Conservation (phyloP, 2,888 invertebrate species). For the Colostygia pectinataria region DNA sequence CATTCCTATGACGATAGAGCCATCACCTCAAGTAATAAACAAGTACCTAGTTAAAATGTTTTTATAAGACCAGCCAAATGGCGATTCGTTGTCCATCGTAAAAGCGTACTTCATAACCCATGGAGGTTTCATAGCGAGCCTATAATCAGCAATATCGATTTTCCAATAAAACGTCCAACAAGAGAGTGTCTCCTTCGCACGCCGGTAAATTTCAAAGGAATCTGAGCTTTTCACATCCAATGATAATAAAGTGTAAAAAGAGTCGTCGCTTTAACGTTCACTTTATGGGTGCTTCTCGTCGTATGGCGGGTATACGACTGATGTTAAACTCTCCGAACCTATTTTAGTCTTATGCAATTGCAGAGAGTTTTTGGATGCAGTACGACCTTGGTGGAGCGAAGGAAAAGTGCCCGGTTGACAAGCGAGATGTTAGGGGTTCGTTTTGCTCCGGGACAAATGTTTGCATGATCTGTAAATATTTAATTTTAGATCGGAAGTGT, state of each 20-base stretch:
- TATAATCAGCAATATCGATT: constrained; percentile 76
- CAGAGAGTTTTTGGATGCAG: constrained; percentile 9
- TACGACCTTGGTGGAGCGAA: too few species aligned
- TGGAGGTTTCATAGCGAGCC: constrained; percentile 61
- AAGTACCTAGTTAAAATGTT: constrained; percentile 33
- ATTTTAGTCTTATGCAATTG: constrained; percentile 35
- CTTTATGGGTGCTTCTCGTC: constrained; percentile 78
- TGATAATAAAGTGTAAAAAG: constrained; percentile 83
- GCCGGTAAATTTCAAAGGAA: constrained; percentile 74
- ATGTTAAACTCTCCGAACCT: constrained; percentile 66
- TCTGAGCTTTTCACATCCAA: constrained; percentile 81
- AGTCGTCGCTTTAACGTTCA: constrained; percentile 79
- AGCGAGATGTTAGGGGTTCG: too few species aligned
- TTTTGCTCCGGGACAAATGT: too few species aligned
- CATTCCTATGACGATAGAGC: not conserved
- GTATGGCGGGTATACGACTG: constrained; percentile 70
- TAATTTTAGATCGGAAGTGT: too few species aligned
- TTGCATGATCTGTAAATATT: too few species aligned
- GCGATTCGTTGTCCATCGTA: constrained; percentile 62
- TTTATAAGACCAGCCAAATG: constrained; percentile 46
- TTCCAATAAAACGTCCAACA: constrained; percentile 72
- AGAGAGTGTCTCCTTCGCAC: constrained; percentile 62
- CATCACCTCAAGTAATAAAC: constrained; percentile 32
- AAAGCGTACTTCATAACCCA: constrained; percentile 70
- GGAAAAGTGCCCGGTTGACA: too few species aligned